Base-by-base conservation (phyloP, 2,113 vertebrate genomes). In the Panurus biarmicus region DNA sequence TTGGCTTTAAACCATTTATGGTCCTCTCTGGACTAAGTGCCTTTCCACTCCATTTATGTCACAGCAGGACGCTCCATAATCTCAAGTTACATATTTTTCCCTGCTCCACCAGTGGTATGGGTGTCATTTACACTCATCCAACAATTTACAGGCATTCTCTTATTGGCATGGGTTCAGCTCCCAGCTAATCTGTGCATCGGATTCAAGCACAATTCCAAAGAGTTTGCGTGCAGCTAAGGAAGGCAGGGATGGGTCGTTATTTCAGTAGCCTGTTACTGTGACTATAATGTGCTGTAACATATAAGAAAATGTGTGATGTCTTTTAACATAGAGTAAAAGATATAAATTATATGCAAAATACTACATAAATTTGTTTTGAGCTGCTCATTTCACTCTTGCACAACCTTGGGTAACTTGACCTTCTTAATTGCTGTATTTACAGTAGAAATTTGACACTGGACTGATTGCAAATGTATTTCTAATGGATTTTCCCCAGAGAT, bases 11-110 rank as follows among this genome's bases (percentile, higher is more conserved):
- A 53, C 35, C 19, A 31, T 82, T 89, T 90, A 83, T n/a, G 42
- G 48, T 65, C 47, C 72, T 93, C 81, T 74, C 56, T 29, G 87
- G 81, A 76, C 81, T 85, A 82, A 89, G 73, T 89, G 94, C 86
- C 66, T 96, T 96, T 96, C 86, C 90, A 79, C 86, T 92, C 82
- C 74, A 83, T 94, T 95, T 95, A 38, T 87, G 61, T 90, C 93
- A 82, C 93, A 92, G 90, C 80, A 94, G 73, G 90, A 81, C 38
- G 73, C 85, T 87, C 94, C 86, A 94, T 95, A 73, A 79, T 94
- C 85, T 96, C 88, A 77, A 82, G 40, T 90, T 92, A 88, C 90
- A 38, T 95, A 70, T 92, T 95, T 92, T 85, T 87, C 80, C 62
- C 71, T 66, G 54, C 89, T 82, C 36, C 73, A 51, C 45, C 48